These are phyloP conservation scores for Caenorhabditis becei DNA, from an alignment of 2,888 invertebrate genomes.

Conservation along the genomic window DNA sequence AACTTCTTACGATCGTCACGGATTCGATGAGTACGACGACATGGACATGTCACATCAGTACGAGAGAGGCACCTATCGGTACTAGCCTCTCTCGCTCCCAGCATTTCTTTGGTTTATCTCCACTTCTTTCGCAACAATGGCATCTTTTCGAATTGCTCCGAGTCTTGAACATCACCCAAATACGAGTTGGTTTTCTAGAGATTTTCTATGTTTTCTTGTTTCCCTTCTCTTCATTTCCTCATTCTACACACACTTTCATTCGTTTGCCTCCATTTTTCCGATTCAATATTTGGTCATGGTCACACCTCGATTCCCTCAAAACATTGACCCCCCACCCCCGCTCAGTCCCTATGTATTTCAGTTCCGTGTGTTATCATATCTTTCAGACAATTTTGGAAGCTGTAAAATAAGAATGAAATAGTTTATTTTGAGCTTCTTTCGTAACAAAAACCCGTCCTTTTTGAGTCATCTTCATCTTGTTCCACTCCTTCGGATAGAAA, in stretches of 20 bases:
- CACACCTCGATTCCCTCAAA: background rate
- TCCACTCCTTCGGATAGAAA: conserved; percentile 51
- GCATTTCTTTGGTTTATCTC: conserved; percentile 5
- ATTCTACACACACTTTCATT: background rate
- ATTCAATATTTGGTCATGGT: background rate
- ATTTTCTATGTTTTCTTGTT: conserved; percentile 25
- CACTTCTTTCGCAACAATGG: conserved; percentile 41
- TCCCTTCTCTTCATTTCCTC: background rate
- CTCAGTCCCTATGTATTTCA: conserved; percentile 58
- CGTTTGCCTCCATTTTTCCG: background rate
- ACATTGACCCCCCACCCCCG: conserved; percentile 9
- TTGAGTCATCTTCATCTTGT: conserved; percentile 28
- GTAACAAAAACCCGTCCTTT: conserved; percentile 18
- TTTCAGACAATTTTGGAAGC: conserved; percentile 41
- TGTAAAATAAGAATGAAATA: conserved; percentile 35
- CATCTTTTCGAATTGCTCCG: conserved; percentile 54
- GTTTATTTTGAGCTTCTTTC: conserved; percentile 30
- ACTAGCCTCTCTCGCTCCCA: conserved; percentile 18
- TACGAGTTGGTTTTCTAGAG: conserved; percentile 52
- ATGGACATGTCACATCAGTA: conserved; percentile 70
- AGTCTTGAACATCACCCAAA: conserved; percentile 40
- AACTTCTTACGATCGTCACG: conserved; percentile 68
- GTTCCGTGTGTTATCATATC: conserved; percentile 58
- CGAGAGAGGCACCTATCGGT: conserved; percentile 67
- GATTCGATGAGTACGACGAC: conserved; percentile 78